A percentile compares a stretch with the other conserved stretches of the same genome.
Evolutionary conservation across 2,888 invertebrate genomes (phyloP).

Genomic region (Axea sp.): DNA sequence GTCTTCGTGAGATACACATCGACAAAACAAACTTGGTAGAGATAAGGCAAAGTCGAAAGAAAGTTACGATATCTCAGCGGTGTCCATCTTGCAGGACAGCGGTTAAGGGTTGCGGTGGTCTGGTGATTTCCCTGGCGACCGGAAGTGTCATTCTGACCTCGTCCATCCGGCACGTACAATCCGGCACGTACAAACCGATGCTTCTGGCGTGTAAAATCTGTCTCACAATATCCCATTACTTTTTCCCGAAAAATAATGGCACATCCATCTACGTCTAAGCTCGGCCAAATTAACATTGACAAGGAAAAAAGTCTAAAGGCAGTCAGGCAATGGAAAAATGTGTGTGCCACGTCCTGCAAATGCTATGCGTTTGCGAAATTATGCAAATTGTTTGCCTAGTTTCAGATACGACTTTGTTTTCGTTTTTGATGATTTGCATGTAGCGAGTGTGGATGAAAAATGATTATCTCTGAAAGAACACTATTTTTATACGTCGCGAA

Average conservation of each 20-base stretch:
- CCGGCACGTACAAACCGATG: conserved; percentile 62
- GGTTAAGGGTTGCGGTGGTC: conserved; percentile 65
- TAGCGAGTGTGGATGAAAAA: conserved; percentile 39
- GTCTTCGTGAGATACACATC: conserved; percentile 61
- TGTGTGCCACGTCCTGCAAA: conserved; percentile 21
- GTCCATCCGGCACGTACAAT: conserved; percentile 63
- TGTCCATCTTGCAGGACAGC: conserved; percentile 64
- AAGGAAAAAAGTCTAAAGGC: conserved; percentile 20
- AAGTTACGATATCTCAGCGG: conserved; percentile 64
- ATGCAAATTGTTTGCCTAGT: conserved; percentile 53
- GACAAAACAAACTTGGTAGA: conserved; percentile 60
- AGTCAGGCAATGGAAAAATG: conserved; percentile 7
- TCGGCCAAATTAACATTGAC: conserved; percentile 51
- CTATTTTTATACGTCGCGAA: conserved; percentile 24
- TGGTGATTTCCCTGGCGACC: conserved; percentile 68
- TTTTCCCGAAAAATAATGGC: conserved; percentile 50
- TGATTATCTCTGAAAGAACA: conserved; percentile 37
- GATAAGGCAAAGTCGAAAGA: conserved; percentile 62
- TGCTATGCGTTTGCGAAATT: conserved; percentile 47
- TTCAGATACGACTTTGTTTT: conserved; percentile 24
- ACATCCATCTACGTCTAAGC: conserved; percentile 47
- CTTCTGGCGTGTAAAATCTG: conserved; percentile 62
- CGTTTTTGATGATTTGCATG: conserved; percentile 44
- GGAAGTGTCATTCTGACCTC: conserved; percentile 65
- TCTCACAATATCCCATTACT: conserved; percentile 62